These are phyloP conservation scores for Oryzias dopingdopingensis DNA, from an alignment of 2,797 vertebrate species.

Conservation along the genomic window DNA sequence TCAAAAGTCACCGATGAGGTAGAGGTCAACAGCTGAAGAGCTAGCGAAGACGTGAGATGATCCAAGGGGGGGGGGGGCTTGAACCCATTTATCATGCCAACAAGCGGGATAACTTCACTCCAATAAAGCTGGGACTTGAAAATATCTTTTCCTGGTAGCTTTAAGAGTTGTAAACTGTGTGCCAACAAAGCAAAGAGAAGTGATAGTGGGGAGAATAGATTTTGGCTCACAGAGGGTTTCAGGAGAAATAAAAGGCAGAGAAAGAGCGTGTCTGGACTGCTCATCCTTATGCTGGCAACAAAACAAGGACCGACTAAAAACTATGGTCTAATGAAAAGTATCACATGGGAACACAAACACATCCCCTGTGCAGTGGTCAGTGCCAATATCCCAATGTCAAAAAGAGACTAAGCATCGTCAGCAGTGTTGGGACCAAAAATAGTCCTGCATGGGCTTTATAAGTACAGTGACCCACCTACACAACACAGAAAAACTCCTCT, in stretches of 20 bases:
- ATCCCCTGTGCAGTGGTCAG: conserved; percentile 16
- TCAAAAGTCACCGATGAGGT: conserved; percentile 60
- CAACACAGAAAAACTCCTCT: neutral
- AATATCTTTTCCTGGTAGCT: conserved; percentile 26
- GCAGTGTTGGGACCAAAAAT: conserved; percentile 51
- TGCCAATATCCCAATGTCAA: conserved; percentile 56
- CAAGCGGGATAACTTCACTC: conserved; percentile 11
- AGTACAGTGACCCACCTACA: neutral
- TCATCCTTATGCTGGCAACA: conserved; percentile 43
- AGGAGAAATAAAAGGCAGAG: conserved; percentile 46
- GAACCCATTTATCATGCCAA: conserved; percentile 47
- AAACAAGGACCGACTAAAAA: conserved; percentile 37
- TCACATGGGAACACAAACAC: conserved; percentile 46
- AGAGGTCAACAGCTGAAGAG: conserved; percentile 78
- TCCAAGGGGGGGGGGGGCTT: conserved; percentile 37
- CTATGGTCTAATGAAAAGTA: conserved; percentile 27
- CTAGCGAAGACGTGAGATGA: conserved; percentile 21
- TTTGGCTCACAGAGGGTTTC: conserved; percentile 32
- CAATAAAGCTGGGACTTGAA: conserved; percentile 14
- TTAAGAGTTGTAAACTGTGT: conserved; percentile 18
- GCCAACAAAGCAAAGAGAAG: conserved; percentile 7
- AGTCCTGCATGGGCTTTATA: conserved; percentile 20
- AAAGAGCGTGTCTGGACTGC: conserved; percentile 44
- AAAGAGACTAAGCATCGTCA: conserved; percentile 60
- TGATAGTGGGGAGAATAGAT: conserved; percentile 14